These are phyloP conservation scores for Meteorus cinctellus DNA, from an alignment of 2,888 invertebrate species.

Conservation along the genomic window DNA sequence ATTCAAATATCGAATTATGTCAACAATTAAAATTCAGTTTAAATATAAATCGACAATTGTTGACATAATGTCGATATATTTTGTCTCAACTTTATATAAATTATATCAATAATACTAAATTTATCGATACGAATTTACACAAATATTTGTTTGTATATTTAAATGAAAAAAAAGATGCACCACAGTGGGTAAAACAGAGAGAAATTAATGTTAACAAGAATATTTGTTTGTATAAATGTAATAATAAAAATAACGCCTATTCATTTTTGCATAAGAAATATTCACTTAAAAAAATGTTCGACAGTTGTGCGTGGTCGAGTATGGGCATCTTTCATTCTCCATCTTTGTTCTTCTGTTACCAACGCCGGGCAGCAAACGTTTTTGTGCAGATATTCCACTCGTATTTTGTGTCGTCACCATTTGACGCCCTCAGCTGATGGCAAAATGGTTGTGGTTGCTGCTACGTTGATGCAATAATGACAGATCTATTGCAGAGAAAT, in stretches of 20 bases:
- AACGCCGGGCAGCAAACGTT: constrained; percentile 10
- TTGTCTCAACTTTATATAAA: too few relatives aligned
- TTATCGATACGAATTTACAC: too few relatives aligned
- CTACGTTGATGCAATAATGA: constrained; percentile 1
- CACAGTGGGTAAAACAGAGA: neutral
- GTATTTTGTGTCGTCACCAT: constrained; percentile 50
- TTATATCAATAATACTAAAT: too few relatives aligned
- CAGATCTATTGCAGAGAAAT: neutral
- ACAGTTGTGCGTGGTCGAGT: neutral
- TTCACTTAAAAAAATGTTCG: neutral
- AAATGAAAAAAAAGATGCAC: neutral
- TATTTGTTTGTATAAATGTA: neutral
- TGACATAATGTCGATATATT: too few relatives aligned
- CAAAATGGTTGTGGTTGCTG: constrained; percentile 49
- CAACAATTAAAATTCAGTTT: too few relatives aligned
- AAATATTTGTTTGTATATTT: neutral
- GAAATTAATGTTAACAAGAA: neutral
- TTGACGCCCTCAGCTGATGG: constrained; percentile 54
- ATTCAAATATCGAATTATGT: too few relatives aligned
- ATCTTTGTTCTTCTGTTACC: neutral
- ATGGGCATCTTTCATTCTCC: neutral
- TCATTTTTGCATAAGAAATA: too few relatives aligned
- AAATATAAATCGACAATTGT: too few relatives aligned
- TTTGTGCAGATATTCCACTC: constrained; percentile 48
- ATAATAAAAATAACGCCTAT: neutral